Evolutionary conservation across 2,113 vertebrate genomes (phyloP).

Genomic region (Pimephales promelas): DNA sequence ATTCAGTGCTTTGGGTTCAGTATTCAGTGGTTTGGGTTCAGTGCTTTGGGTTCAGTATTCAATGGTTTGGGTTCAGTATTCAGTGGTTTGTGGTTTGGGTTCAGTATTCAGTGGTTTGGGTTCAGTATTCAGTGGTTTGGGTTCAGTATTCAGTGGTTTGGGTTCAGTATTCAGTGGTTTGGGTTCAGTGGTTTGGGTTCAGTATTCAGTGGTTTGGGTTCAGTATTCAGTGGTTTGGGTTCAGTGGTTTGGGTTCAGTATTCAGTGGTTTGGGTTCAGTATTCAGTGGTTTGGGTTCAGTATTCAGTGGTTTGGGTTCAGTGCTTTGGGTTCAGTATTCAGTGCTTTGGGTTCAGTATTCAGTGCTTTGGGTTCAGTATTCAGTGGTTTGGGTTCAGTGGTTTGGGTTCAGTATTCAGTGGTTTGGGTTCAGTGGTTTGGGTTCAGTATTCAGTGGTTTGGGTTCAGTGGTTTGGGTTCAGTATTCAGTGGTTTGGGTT

Average conservation of each 20-base stretch:
- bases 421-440: background rate
- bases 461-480: slow-evolving; percentile 25
- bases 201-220: slow-evolving; percentile 32
- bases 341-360: too few relatives aligned
- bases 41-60: slow-evolving; percentile 32
- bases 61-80: slow-evolving; percentile 31
- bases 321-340: slow-evolving; percentile 32
- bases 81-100: slow-evolving; percentile 11
- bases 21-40: slow-evolving; percentile 32
- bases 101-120: slow-evolving; percentile 33
- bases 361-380: slow-evolving; percentile 30
- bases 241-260: slow-evolving; percentile 24
- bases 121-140: slow-evolving; percentile 34
- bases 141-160: slow-evolving; percentile 32
- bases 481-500: slow-evolving; percentile 32
- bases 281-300: slow-evolving; percentile 32
- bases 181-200: slow-evolving; percentile 25
- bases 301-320: slow-evolving; percentile 32
- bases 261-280: slow-evolving; percentile 32
- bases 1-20: slow-evolving; percentile 22
- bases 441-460: slow-evolving; percentile 32
- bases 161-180: slow-evolving; percentile 32
- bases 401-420: slow-evolving; percentile 35
- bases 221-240: slow-evolving; percentile 29
- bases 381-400: slow-evolving; percentile 20